These are phyloP conservation scores for Alethe diademata DNA, from an alignment of 2,113 vertebrate species.

Conservation along the genomic window DNA sequence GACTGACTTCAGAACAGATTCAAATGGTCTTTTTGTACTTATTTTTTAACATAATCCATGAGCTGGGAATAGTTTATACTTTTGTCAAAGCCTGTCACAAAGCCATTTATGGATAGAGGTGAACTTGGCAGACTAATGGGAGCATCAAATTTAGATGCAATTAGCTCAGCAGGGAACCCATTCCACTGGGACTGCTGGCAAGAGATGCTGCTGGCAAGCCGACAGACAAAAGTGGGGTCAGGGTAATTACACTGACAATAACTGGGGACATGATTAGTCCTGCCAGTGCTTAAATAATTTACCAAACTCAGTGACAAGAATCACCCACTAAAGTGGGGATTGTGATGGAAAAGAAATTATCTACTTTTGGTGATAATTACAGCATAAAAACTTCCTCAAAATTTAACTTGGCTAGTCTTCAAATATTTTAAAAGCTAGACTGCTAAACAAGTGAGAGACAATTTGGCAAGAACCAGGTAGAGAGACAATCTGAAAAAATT, in stretches of 20 bases:
- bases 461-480: not conserved
- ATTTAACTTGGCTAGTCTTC: not conserved
- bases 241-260: not conserved
- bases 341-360: not conserved
- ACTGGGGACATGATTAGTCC: not conserved
- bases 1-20: not conserved
- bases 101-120: not conserved
- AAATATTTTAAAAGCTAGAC: not conserved
- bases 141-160: conserved; percentile 5
- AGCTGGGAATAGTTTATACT: not conserved
- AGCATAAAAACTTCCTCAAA: not conserved
- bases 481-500: not conserved
- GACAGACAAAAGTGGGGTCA: not conserved
- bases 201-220: not conserved
- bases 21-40: not conserved
- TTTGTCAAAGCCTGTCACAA: not conserved
- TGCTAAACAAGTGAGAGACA: not conserved
- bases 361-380: not conserved
- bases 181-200: not conserved
- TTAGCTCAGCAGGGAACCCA: not conserved
- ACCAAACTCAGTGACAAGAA: not conserved
- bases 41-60: not conserved
- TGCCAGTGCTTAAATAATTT: not conserved
- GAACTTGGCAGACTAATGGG: not conserved
- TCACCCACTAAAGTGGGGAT: not conserved